A percentile compares a stretch with the other conserved stretches of the same genome.
These are phyloP conservation scores for Ylistrum balloti DNA, from an alignment of 1,140 invertebrate species.

Conservation along the genomic window DNA sequence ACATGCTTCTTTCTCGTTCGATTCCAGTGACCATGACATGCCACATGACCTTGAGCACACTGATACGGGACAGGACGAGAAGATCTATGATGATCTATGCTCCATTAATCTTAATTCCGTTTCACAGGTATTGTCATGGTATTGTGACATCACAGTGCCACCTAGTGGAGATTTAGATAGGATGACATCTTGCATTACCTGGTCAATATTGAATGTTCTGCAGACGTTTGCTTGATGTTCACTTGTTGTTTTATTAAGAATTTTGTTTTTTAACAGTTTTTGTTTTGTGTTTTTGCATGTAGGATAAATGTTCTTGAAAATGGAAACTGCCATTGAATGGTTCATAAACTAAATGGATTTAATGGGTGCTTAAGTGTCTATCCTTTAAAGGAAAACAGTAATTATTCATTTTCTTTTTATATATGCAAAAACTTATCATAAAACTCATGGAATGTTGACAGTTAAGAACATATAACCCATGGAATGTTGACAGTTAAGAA, in stretches of 20 bases:
- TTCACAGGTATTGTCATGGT: constrained; percentile 66
- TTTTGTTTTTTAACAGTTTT: background rate
- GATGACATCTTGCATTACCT: background rate
- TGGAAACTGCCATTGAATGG: background rate
- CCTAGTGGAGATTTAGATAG: background rate
- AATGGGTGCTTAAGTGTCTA: no score
- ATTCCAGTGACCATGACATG: constrained; percentile 66
- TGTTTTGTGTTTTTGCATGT: background rate
- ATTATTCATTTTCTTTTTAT: no score
- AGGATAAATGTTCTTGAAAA: background rate
- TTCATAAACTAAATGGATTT: background rate
- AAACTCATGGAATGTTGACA: no score
- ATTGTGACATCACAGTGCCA: constrained; percentile 42
- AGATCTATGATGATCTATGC: constrained; percentile 94
- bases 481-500: no score
- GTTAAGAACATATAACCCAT: no score
- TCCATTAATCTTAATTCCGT: constrained; percentile 70
- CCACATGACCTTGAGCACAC: constrained; percentile 72
- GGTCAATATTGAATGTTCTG: background rate
- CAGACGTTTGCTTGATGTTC: constrained; percentile 35
- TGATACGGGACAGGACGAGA: constrained; percentile 86
- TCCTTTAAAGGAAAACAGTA: no score
- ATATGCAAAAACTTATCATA: no score
- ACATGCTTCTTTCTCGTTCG: background rate
- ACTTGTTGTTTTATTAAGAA: constrained; percentile 25